Conservation (phyloP, 2,888 invertebrate genomes). For the Margaritifera margaritifera region DNA sequence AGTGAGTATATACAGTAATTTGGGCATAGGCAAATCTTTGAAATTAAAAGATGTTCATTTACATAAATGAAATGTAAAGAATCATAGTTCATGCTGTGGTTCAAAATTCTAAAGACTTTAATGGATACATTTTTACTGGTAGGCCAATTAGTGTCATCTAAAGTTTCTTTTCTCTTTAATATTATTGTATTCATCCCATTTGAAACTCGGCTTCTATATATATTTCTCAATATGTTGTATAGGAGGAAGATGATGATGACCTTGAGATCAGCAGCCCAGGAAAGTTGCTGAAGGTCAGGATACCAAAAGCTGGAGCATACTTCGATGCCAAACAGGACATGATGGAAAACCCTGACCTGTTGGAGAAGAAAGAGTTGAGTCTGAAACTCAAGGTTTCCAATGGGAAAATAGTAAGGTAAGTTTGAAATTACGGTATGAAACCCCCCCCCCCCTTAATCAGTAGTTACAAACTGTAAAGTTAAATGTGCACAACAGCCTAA, state of each 20-base stretch:
- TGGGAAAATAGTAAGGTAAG: slow-evolving; percentile 67
- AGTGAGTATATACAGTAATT: too few relatives aligned
- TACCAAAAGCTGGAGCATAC: slow-evolving; percentile 63
- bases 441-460: too few relatives aligned
- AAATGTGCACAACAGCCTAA: too few relatives aligned
- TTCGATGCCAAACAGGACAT: slow-evolving; percentile 34
- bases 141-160: neutral
- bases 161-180: neutral
- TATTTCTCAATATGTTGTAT: slow-evolving; percentile 1
- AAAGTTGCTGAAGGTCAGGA: slow-evolving; percentile 52
- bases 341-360: slow-evolving; percentile 9
- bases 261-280: slow-evolving; percentile 13
- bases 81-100: neutral
- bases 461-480: too few relatives aligned
- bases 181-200: neutral
- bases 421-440: neutral
- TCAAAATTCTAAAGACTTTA: neutral
- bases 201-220: neutral
- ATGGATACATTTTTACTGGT: neutral
- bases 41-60: too few relatives aligned
- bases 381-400: slow-evolving; percentile 67
- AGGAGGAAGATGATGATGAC: slow-evolving; percentile 47
- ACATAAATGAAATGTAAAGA: too few relatives aligned
- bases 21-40: too few relatives aligned
- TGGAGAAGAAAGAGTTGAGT: slow-evolving; percentile 2